phyloP scores from a whole-genome alignment of 2,797 vertebrate genomes.

The Melanotaenia boesemani region DNA sequence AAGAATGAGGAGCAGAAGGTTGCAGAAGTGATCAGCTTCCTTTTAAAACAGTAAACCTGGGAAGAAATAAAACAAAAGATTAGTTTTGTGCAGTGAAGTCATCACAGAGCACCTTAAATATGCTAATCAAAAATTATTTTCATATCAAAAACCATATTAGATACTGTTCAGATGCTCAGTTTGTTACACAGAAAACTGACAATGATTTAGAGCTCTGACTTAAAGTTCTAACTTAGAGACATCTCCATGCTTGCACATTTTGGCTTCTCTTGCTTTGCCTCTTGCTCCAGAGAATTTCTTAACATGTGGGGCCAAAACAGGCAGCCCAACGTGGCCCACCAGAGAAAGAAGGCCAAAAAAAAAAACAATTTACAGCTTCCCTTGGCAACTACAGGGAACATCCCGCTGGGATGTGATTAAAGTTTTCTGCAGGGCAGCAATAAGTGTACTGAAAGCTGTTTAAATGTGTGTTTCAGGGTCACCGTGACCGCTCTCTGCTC shows the following conservation, averaged over 20 bases:
- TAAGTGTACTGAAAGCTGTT: background rate
- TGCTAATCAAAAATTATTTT: background rate
- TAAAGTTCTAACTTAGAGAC: too few relatives aligned
- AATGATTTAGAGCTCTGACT: background rate
- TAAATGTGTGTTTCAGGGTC: conserved; percentile 79
- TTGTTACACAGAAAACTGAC: background rate
- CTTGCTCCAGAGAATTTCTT: background rate
- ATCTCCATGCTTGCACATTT: background rate
- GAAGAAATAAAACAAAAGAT: background rate
- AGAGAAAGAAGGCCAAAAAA: background rate
- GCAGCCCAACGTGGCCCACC: background rate
- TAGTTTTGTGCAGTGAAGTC: background rate
- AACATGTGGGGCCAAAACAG: background rate
- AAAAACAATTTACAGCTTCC: conserved; percentile 2
- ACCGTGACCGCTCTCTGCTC: conserved; percentile 92
- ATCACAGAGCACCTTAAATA: background rate
- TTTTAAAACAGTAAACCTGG: background rate
- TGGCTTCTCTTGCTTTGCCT: background rate
- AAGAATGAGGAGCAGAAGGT: too few relatives aligned
- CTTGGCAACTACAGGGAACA: conserved; percentile 10
- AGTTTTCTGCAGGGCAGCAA: background rate
- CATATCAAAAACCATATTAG: background rate
- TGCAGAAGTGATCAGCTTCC: background rate
- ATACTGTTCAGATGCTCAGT: background rate
- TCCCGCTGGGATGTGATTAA: background rate